These are phyloP conservation scores for Carcharodon carcharias DNA, from an alignment of 2,797 vertebrate genomes.

Conservation along the genomic window DNA sequence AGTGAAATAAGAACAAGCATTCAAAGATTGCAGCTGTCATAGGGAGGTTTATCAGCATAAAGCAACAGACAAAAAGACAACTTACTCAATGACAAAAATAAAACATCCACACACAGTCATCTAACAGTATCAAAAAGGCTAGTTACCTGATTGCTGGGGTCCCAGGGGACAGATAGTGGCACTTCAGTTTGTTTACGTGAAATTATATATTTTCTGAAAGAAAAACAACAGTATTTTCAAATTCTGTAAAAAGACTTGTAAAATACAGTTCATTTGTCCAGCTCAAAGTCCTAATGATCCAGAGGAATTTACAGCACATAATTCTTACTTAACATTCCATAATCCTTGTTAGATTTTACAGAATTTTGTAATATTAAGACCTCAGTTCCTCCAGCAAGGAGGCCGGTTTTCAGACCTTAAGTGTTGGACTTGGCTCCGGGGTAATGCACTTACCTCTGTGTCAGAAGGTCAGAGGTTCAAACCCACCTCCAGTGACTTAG, in stretches of 20 bases:
- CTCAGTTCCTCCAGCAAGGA: neutral
- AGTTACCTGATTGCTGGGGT: slow-evolving; percentile 87
- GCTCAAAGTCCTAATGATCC: neutral
- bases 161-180: slow-evolving; percentile 91
- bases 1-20: neutral
- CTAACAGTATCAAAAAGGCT: neutral
- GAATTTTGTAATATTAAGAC: neutral
- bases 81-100: neutral
- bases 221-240: slow-evolving; percentile 39
- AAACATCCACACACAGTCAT: neutral
- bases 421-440: neutral
- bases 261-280: neutral
- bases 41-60: neutral
- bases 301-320: neutral
- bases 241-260: neutral
- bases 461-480: neutral
- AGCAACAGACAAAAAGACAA: neutral
- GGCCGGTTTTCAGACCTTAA: neutral
- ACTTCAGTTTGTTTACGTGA: slow-evolving; percentile 81
- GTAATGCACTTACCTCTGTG: neutral
- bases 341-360: neutral
- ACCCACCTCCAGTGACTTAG: neutral
- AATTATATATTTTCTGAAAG: slow-evolving; percentile 81
- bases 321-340: neutral
- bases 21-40: neutral